Evolutionary conservation across 2,797 vertebrate genomes (phyloP).

Genomic region (Echeneis naucrates): DNA sequence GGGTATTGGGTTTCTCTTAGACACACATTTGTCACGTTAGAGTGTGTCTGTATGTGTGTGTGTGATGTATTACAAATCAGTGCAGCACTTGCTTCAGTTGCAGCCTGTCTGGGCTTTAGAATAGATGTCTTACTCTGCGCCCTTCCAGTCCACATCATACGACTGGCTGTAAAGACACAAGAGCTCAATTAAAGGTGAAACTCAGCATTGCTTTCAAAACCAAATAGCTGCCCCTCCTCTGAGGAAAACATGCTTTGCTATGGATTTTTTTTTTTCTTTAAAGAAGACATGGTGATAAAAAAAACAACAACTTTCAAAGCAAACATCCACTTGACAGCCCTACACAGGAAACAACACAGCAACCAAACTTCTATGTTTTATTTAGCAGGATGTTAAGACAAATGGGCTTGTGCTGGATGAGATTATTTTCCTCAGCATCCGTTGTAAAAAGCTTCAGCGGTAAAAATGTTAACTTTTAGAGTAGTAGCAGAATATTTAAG

Average conservation of each 20-base stretch:
- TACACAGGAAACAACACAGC: slow-evolving; percentile 9
- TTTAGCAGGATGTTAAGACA: slow-evolving; percentile 50
- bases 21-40: slow-evolving; percentile 17
- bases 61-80: slow-evolving; percentile 64
- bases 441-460: slow-evolving; percentile 29
- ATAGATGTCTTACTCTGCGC: slow-evolving; percentile 58
- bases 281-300: slow-evolving; percentile 23
- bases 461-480: slow-evolving; percentile 30
- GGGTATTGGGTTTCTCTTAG: slow-evolving; percentile 30
- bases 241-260: slow-evolving; percentile 57
- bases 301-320: slow-evolving; percentile 64
- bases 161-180: slow-evolving; percentile 18
- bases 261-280: slow-evolving; percentile 30
- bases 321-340: slow-evolving; percentile 48
- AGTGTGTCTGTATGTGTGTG: slow-evolving; percentile 21
- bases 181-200: slow-evolving; percentile 65
- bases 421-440: slow-evolving; percentile 39
- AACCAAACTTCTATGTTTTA: slow-evolving; percentile 54
- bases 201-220: slow-evolving; percentile 61
- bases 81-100: slow-evolving; percentile 66
- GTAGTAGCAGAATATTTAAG: slow-evolving; percentile 29
- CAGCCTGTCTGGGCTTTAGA: slow-evolving; percentile 67
- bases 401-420: slow-evolving; percentile 27
- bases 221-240: slow-evolving; percentile 59
- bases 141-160: slow-evolving; percentile 56